Base-by-base conservation (phyloP, 2,888 invertebrate genomes). In the Scrobipalpa costella region DNA sequence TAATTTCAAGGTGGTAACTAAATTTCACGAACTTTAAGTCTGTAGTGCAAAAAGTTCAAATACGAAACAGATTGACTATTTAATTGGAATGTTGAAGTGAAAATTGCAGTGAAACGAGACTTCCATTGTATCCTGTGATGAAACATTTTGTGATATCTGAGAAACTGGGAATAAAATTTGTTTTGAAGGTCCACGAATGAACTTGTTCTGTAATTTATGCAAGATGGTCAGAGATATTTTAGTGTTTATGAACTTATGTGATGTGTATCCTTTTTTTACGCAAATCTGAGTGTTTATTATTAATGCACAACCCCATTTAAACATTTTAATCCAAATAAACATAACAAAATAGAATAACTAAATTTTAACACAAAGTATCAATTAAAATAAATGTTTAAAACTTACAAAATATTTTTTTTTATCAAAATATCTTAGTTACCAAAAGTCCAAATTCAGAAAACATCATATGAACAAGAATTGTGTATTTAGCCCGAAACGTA, bases 71-170 rank as follows among this genome's bases (percentile, higher is more conserved):
- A 19, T 50, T 21, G 19, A 19, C 19, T 5, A 15, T 49, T 21
- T 27, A 8, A 19, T 49, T 38, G 21, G 44, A 8, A 44, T 44
- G 21, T 1, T 13, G 1, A 5, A 55, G 55, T 55, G 47, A 8
- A 57, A 34, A 57, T 44, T 21, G 19, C 19, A 63, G 63, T 63
- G 63, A 50, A 63, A 59, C 59, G 49, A 13, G 38, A 11, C 21
- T 47, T 47, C 47, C 19, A 55, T 44, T 2, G 27, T 27, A 27
- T 49, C 19, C 2, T 55, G 55, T 33, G 33, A 55, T 52, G 19
- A 50, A 50, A 50, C 33, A 33, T 55, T 55, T 33, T 27, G 55
- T 55, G 55, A 55, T 55, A 19, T 49, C 17, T 1, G 49, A 49
- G 8, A 13, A 49, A 49, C 49, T 49, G 49, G 49, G 7, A 49